Evolutionary conservation across 2,113 vertebrate species (phyloP), one percentile per base, ranked within the genome.

Genomic region (Dendrocopos noguchii): DNA sequence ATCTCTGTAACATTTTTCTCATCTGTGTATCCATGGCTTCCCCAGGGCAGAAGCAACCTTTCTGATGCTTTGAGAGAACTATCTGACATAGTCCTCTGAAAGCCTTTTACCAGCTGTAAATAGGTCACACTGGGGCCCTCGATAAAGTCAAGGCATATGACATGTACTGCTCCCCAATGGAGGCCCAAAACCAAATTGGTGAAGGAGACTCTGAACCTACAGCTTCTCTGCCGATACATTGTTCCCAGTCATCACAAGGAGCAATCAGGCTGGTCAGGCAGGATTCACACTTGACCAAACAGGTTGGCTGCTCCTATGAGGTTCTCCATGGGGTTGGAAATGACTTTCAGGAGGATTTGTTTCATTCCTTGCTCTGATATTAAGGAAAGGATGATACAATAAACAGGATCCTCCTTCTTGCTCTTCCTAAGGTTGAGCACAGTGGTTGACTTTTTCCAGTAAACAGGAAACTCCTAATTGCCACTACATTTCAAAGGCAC

Each of bases 231-330:
- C 33, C 25, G 36, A 61, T 33, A 25, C 33, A 25, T 6, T 36
- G 13, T 61, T 61, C 60, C 33, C 33, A 66, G 15, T 74, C 12
- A 29, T 53, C n/a, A 64, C 27, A 36, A 2, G n/a, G n/a, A 72
- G 28, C 7, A 63, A 46, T 42, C 28, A 18, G 4, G 12, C 2
- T 44, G 59, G 16, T 53, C 27, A 64, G 19, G 7, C 29, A 76
- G 47, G 47, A 47, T 36, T 59, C 0, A 0, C 5, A 5, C 19
- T 29, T 36, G 15, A 33, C 21, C 52, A 90, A 56, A 46, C 28
- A 12, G 10, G 5, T 0, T 36, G 10, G 3, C 3, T 64, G 12
- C 33, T 71, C 31, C 22, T 39, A 25, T 20, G 5, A 47, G 4
- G 17, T 22, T 63, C 36, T 66, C 47, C 12, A 31, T 9, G n/a